Conservation (phyloP, 2,113 vertebrate genomes). For the Chloroceryle aenea region DNA sequence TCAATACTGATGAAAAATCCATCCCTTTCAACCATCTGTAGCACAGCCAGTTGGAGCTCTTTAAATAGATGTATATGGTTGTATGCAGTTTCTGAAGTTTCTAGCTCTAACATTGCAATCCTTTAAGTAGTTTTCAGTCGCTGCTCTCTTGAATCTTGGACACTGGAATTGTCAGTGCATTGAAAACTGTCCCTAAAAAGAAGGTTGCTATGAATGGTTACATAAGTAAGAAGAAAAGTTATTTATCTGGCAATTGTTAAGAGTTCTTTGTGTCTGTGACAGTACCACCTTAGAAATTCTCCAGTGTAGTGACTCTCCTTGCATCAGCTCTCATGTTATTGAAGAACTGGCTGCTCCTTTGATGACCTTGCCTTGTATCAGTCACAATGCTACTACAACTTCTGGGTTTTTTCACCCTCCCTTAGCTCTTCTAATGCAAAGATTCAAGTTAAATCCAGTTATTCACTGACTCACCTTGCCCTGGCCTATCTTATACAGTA, state of each 20-base stretch:
- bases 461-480: not conserved
- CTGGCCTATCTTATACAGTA: not conserved
- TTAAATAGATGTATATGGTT: not conserved
- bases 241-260: not conserved
- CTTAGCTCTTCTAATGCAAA: not conserved
- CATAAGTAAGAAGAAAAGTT: not conserved
- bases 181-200: not conserved
- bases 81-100: not conserved
- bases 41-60: not conserved
- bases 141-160: not conserved
- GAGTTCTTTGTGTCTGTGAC: not conserved
- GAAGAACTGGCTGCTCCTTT: not conserved
- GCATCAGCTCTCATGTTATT: not conserved
- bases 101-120: not conserved
- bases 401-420: rapidly evolving
- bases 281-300: not conserved
- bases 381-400: not conserved
- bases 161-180: not conserved
- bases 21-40: not conserved
- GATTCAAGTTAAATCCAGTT: not conserved
- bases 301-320: not conserved
- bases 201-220: not conserved
- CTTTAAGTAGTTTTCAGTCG: not conserved
- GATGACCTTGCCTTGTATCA: not conserved
- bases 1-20: not conserved